Evolutionary conservation across 2,113 vertebrate species (phyloP).

Genomic region (Bos taurus): ARS-UCD2.0 NC_037350.1:40674001-40674500

Average conservation of each 20-base stretch:
- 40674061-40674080: slow-evolving; percentile 50
- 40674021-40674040: slow-evolving; percentile 39
- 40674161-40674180: background rate
- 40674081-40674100: slow-evolving; percentile 26
- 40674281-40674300: background rate
- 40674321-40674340: background rate
- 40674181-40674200: background rate
- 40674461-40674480: too few relatives aligned
- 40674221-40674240: background rate
- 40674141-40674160: background rate
- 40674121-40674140: background rate
- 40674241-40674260: background rate
- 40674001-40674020: background rate
- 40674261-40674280: background rate
- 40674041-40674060: slow-evolving; percentile 44
- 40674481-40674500: background rate
- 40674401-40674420: background rate
- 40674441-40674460: background rate
- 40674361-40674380: too few relatives aligned
- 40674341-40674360: background rate
- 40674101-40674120: slow-evolving; percentile 50
- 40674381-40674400: too few relatives aligned
- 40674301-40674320: background rate
- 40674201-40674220: background rate
- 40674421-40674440: background rate